Conservation (phyloP, 2,888 invertebrate species). For the Sminthurinus aureus region DNA sequence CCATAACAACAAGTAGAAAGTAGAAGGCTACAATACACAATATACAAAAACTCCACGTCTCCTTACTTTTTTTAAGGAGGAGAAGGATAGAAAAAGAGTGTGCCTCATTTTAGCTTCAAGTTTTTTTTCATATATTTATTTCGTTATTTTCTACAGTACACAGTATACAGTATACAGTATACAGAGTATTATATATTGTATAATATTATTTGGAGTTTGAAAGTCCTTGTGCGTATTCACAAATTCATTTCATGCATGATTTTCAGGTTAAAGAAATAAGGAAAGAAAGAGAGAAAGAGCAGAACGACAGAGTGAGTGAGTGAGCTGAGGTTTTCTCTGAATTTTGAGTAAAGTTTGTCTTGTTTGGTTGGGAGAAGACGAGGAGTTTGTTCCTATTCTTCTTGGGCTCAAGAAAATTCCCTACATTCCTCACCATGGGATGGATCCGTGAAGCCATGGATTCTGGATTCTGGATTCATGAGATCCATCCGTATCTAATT, state of each 20-base stretch:
- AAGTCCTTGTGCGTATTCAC: background rate
- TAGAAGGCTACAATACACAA: background rate
- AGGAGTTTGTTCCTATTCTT: conserved; percentile 13
- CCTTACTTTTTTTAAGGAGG: background rate
- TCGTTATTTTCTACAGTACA: background rate
- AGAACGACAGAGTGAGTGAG: background rate
- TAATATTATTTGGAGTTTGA: background rate
- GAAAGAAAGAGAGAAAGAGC: background rate
- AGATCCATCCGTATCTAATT: conserved; percentile 29
- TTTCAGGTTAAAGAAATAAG: too few relatives aligned
- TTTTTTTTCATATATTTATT: too few relatives aligned
- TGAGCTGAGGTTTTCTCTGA: background rate
- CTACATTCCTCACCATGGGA: conserved; percentile 31
- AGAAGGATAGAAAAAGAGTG: background rate
- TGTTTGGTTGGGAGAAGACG: background rate
- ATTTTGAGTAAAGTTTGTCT: conserved; percentile 30
- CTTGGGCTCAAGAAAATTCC: conserved; percentile 7
- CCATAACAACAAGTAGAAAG: background rate
- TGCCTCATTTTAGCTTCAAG: background rate
- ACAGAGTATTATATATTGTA: background rate
- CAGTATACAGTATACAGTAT: background rate
- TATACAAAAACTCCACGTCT: background rate
- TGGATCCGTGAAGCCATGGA: background rate
- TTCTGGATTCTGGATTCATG: too few relatives aligned
- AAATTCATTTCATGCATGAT: background rate